Percentiles rank a stretch among this genome's conserved stretches.
These are phyloP conservation scores for Anguilla pacifica DNA, from an alignment of 2,797 vertebrate species.

Conservation along the genomic window DNA sequence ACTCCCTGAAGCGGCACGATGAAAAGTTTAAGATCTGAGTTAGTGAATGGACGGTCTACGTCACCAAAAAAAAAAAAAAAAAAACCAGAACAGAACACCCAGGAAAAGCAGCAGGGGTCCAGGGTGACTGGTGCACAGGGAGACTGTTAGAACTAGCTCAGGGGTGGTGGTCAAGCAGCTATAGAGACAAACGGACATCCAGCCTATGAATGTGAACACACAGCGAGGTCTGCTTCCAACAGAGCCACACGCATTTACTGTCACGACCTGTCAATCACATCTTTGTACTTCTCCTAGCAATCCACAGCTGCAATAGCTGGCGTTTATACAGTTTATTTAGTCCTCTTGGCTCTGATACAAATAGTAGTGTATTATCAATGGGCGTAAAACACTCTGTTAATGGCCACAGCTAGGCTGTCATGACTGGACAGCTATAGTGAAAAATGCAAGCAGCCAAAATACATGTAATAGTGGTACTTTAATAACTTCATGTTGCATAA, in stretches of 20 bases:
- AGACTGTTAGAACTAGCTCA: neutral
- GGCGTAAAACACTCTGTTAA: neutral
- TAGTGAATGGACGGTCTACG: neutral
- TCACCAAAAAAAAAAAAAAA: neutral
- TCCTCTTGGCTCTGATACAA: slow-evolving; percentile 3
- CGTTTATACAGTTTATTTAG: slow-evolving; percentile 9
- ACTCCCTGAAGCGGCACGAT: neutral
- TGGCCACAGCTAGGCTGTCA: neutral
- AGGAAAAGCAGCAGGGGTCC: neutral
- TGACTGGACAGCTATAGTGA: neutral
- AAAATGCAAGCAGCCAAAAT: slow-evolving; percentile 25
- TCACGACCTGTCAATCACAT: neutral
- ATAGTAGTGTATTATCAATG: neutral
- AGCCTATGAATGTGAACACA: neutral
- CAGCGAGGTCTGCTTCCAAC: neutral
- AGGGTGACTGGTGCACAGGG: neutral
- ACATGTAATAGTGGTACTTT: slow-evolving; percentile 29
- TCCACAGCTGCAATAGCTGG: neutral
- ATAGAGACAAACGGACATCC: neutral
- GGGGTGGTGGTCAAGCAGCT: slow-evolving; percentile 5
- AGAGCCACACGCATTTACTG: neutral
- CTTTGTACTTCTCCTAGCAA: neutral
- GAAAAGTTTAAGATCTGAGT: slow-evolving; percentile 3
- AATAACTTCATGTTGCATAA: slow-evolving; percentile 52
- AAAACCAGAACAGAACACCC: neutral